Percentiles rank a stretch among this genome's conserved stretches.
Conservation (phyloP, 2,888 invertebrate genomes). For the Agrypnus murinus region DNA sequence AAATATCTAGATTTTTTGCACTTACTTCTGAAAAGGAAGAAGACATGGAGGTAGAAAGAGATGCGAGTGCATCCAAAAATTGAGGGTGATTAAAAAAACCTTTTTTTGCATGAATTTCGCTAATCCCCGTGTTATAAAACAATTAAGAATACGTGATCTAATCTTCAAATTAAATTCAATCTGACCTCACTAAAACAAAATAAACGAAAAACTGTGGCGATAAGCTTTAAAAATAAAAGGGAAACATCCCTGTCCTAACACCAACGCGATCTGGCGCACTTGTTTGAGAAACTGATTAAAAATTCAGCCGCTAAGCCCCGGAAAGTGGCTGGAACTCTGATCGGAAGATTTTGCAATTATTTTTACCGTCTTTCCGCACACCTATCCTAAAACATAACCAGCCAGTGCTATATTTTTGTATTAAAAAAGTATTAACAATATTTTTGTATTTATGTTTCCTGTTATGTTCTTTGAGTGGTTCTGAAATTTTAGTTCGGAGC, state of each 20-base stretch:
- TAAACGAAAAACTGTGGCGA: conserved; percentile 66
- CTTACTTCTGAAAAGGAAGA: conserved; percentile 6
- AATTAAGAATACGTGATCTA: conserved; percentile 51
- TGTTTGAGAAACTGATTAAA: conserved; percentile 72
- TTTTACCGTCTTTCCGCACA: conserved; percentile 64
- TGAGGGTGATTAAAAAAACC: conserved; percentile 19
- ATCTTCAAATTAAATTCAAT: conserved; percentile 50
- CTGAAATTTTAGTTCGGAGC: too few species aligned
- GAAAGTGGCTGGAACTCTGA: conserved; percentile 69
- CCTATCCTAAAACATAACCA: conserved; percentile 41
- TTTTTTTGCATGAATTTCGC: conserved; percentile 16
- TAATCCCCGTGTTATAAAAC: conserved; percentile 47
- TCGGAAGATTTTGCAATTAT: conserved; percentile 70
- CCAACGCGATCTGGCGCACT: conserved; percentile 59
- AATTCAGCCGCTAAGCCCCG: conserved; percentile 70
- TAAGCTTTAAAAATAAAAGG: conserved; percentile 65
- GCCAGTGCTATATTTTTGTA: conserved; percentile 9
- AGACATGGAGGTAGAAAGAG: not conserved
- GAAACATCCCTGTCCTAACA: conserved; percentile 54
- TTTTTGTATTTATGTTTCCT: not conserved
- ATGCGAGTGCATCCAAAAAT: not conserved
- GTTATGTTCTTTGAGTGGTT: too few species aligned
- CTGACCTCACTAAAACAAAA: conserved; percentile 50
- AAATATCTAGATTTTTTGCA: too few species aligned
- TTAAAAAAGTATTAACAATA: conserved; percentile 3